A percentile compares a stretch with the other conserved stretches of the same genome.
Conservation (phyloP, 2,113 vertebrate genomes). For the Rhagologus leucostigma region DNA sequence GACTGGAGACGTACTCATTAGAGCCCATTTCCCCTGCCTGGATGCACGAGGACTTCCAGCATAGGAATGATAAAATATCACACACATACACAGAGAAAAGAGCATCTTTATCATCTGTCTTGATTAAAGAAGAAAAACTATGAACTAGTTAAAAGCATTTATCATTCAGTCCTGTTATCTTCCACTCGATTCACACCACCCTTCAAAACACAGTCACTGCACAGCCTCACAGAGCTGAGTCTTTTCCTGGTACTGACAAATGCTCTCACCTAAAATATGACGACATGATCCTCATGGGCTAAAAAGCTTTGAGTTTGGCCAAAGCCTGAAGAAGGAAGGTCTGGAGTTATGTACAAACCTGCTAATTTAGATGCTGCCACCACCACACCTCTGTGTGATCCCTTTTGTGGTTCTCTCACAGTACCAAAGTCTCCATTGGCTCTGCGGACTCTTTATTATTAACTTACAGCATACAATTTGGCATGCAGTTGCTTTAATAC, state of each 20-base stretch:
- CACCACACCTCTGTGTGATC: background rate
- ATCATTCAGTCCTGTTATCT: background rate
- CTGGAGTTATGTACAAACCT: background rate
- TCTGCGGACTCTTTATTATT: background rate
- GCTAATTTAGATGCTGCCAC: background rate
- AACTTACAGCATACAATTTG: background rate
- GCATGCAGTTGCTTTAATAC: background rate
- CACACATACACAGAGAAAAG: background rate
- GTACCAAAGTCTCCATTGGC: background rate
- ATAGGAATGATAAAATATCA: background rate
- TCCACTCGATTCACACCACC: background rate
- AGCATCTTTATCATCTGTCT: background rate
- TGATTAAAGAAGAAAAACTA: background rate
- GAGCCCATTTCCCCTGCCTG: background rate
- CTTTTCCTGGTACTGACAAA: background rate
- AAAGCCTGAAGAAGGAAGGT: background rate
- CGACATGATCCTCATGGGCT: background rate
- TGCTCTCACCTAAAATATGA: background rate
- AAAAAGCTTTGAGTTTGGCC: background rate
- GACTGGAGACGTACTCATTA: rapidly evolving
- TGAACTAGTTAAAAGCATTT: background rate
- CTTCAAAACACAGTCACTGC: background rate
- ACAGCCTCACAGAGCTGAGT: background rate
- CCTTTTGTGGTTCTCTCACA: background rate
- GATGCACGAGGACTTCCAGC: background rate